Percentiles rank a stretch among this genome's conserved stretches.
These are phyloP conservation scores for Agrilus mali DNA, from an alignment of 2,888 invertebrate species.

Conservation along the genomic window DNA sequence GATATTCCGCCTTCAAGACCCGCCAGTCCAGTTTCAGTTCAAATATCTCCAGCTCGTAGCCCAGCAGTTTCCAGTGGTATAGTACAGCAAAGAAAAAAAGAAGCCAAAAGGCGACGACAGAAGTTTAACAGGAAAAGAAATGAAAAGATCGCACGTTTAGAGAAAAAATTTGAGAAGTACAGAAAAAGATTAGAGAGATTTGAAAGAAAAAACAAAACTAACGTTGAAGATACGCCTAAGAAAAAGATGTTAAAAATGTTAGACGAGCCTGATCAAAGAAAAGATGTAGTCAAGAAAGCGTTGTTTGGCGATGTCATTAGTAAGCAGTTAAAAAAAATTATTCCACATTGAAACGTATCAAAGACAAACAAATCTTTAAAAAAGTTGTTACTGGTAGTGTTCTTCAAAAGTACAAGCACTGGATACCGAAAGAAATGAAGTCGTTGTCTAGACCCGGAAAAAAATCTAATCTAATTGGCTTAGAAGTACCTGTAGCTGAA, in stretches of 20 bases:
- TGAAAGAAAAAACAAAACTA: background rate
- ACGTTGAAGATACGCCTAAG: background rate
- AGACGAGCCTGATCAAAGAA: constrained; percentile 1
- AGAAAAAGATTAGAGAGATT: too few relatives aligned
- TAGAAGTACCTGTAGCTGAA: too few relatives aligned
- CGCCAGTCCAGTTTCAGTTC: too few relatives aligned
- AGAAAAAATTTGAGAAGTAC: too few relatives aligned
- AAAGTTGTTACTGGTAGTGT: constrained; percentile 6
- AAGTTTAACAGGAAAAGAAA: too few relatives aligned
- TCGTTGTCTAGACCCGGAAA: constrained; percentile 12
- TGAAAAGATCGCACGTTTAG: too few relatives aligned
- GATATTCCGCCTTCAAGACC: too few relatives aligned
- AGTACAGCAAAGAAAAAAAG: too few relatives aligned
- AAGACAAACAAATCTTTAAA: constrained; percentile 8
- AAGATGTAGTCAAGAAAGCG: background rate
- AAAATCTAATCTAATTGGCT: background rate
- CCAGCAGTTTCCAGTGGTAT: too few relatives aligned
- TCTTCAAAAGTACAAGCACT: constrained; percentile 6
- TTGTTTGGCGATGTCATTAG: constrained; percentile 7
- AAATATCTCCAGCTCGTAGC: too few relatives aligned
- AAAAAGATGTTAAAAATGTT: background rate
- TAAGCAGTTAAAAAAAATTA: constrained; percentile 8
- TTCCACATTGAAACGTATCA: constrained; percentile 2
- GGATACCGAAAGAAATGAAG: constrained; percentile 6
- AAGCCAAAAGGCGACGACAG: too few relatives aligned